A percentile compares a stretch with the other conserved stretches of the same genome.
Conservation (phyloP, 2,888 invertebrate genomes). For the Scaeva pyrastri region DNA sequence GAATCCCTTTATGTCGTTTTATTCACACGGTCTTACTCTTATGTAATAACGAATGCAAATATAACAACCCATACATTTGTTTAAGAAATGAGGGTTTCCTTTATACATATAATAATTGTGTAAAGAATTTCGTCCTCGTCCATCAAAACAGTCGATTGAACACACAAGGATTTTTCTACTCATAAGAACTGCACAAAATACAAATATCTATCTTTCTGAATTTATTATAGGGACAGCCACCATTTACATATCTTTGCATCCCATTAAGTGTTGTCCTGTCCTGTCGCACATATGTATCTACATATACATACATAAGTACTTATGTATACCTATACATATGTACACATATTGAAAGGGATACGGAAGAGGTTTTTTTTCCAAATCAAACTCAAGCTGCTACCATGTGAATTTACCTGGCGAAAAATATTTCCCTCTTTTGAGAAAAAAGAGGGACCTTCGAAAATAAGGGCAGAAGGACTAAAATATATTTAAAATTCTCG, state of each 20-base stretch:
- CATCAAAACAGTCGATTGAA: conserved; percentile 56
- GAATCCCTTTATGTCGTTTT: conserved; percentile 48
- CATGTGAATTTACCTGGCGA: conserved; percentile 57
- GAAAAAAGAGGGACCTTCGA: conserved; percentile 36
- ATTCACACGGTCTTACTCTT: conserved; percentile 43
- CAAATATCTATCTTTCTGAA: background rate
- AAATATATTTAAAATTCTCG: conserved; percentile 28
- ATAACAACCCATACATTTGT: conserved; percentile 37
- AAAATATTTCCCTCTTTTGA: conserved; percentile 37
- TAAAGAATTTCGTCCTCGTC: conserved; percentile 15
- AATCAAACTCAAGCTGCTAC: conserved; percentile 62
- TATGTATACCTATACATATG: too few species aligned
- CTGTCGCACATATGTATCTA: conserved; percentile 37
- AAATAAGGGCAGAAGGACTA: conserved; percentile 51
- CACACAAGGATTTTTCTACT: conserved; percentile 26
- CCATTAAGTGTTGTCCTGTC: conserved; percentile 50
- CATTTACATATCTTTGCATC: conserved; percentile 57
- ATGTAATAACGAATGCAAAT: conserved; percentile 62
- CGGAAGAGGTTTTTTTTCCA: conserved; percentile 59
- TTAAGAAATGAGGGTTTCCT: conserved; percentile 47
- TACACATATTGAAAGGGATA: conserved; percentile 46
- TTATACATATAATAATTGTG: background rate
- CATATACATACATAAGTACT: too few species aligned
- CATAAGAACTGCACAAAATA: conserved; percentile 10
- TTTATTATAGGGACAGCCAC: too few species aligned